phyloP scores from a whole-genome alignment of 2,888 invertebrate genomes.

The Panopea generosa region DNA sequence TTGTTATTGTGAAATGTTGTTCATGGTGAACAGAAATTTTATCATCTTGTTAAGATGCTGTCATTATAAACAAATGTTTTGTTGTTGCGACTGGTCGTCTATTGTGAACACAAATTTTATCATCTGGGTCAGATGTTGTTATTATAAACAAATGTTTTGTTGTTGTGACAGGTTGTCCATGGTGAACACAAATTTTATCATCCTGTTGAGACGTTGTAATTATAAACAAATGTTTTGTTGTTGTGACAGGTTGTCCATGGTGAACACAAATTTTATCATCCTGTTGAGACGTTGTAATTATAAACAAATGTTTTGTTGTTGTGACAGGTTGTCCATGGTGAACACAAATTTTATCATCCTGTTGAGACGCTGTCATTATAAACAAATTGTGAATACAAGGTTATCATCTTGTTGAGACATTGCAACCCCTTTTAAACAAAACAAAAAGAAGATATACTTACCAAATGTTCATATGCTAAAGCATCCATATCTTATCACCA shows the following conservation, averaged over 20 bases:
- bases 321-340: slow-evolving; percentile 61
- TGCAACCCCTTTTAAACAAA: slow-evolving; percentile 29
- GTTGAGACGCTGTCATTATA: slow-evolving; percentile 62
- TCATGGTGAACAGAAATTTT: slow-evolving; percentile 66
- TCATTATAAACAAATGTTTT: slow-evolving; percentile 20
- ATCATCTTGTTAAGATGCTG: slow-evolving; percentile 69
- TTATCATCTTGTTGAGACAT: slow-evolving; percentile 66
- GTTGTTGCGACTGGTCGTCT: slow-evolving; percentile 60
- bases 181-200: slow-evolving; percentile 68
- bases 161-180: slow-evolving; percentile 62
- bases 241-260: slow-evolving; percentile 60
- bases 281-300: slow-evolving; percentile 63
- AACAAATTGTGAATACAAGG: slow-evolving; percentile 64
- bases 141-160: slow-evolving; percentile 25
- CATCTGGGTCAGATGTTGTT: slow-evolving; percentile 68
- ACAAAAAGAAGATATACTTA: no score
- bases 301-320: slow-evolving; percentile 46
- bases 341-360: slow-evolving; percentile 68
- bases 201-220: slow-evolving; percentile 65
- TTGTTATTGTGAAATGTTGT: slow-evolving; percentile 62
- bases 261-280: slow-evolving; percentile 68
- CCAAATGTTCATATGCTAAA: no score
- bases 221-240: slow-evolving; percentile 38
- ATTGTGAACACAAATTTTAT: slow-evolving; percentile 67
- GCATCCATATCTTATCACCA: no score